A percentile compares a stretch with the other conserved stretches of the same genome.
These are phyloP conservation scores for Orthonychiurus folsomi DNA, from an alignment of 2,888 invertebrate genomes.

Conservation along the genomic window DNA sequence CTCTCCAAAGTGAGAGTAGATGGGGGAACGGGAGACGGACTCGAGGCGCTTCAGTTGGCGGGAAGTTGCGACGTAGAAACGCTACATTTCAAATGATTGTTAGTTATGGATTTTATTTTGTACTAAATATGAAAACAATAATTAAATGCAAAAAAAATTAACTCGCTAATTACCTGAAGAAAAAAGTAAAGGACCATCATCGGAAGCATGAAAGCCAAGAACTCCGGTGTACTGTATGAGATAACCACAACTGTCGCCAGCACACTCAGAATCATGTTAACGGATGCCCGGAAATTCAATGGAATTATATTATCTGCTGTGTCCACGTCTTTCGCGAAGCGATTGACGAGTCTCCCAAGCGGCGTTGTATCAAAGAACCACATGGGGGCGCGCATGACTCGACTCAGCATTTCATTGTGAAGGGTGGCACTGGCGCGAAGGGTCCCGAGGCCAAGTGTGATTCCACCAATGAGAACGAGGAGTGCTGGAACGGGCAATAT, in stretches of 20 bases:
- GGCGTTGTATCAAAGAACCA: constrained; percentile 74
- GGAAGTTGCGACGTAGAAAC: constrained; percentile 50
- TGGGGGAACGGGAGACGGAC: constrained; percentile 48
- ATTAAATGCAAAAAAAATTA: not conserved
- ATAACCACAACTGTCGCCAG: constrained; percentile 78
- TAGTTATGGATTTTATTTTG: too few relatives aligned
- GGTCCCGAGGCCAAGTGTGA: not conserved
- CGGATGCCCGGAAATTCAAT: constrained; percentile 19
- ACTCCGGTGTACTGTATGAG: constrained; percentile 73
- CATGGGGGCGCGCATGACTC: constrained; percentile 54
- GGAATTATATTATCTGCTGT: constrained; percentile 35
- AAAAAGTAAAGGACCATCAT: constrained; percentile 73
- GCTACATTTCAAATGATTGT: too few relatives aligned
- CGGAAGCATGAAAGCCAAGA: constrained; percentile 68
- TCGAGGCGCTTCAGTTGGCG: constrained; percentile 51
- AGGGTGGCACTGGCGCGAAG: not conserved
- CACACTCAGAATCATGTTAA: constrained; percentile 51
- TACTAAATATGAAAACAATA: not conserved
- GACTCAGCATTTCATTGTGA: not conserved
- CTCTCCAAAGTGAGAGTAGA: constrained; percentile 7
- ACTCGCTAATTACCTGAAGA: too few relatives aligned
- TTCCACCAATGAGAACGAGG: not conserved
- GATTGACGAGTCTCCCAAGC: constrained; percentile 66
- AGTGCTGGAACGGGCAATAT: not conserved
- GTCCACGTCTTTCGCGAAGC: constrained; percentile 45